Conservation (phyloP, 2,797 vertebrate species). For the Pangasius larnaudii region DNA sequence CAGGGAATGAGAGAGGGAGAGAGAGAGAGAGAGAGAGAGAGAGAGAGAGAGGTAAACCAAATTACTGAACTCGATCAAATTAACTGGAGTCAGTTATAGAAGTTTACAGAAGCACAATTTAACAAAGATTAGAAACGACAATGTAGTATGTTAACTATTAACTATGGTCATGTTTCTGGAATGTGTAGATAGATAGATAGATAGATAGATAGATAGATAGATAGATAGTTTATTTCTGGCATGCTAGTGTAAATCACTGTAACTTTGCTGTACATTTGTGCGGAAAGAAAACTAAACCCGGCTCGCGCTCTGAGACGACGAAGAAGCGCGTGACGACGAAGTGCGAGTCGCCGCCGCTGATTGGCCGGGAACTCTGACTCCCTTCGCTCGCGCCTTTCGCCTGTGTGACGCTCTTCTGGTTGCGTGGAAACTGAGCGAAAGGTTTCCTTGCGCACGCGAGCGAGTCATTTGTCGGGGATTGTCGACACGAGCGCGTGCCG, state of each 20-base stretch:
- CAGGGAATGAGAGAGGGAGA: background rate
- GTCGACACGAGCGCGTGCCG: background rate
- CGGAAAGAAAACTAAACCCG: background rate
- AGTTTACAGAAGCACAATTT: background rate
- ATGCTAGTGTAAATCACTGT: background rate
- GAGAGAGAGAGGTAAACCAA: background rate
- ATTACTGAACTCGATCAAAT: background rate
- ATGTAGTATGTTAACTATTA: background rate
- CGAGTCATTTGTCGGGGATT: background rate
- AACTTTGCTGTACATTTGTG: background rate
- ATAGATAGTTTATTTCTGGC: background rate
- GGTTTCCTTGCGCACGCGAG: slow-evolving; percentile 45
- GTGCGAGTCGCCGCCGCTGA: background rate
- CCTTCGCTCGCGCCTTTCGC: slow-evolving; percentile 35
- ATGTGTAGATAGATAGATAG: background rate
- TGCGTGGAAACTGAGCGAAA: slow-evolving; percentile 76
- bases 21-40: background rate
- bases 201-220: background rate
- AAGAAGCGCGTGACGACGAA: background rate
- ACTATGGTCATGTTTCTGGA: background rate
- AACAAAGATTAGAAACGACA: background rate
- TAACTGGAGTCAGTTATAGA: background rate
- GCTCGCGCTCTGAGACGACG: background rate
- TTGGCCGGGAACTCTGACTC: background rate
- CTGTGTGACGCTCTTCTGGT: slow-evolving; percentile 61